These are phyloP conservation scores for Drosophila neoperkinsi DNA, from an alignment of 2,888 invertebrate species.

Conservation along the genomic window DNA sequence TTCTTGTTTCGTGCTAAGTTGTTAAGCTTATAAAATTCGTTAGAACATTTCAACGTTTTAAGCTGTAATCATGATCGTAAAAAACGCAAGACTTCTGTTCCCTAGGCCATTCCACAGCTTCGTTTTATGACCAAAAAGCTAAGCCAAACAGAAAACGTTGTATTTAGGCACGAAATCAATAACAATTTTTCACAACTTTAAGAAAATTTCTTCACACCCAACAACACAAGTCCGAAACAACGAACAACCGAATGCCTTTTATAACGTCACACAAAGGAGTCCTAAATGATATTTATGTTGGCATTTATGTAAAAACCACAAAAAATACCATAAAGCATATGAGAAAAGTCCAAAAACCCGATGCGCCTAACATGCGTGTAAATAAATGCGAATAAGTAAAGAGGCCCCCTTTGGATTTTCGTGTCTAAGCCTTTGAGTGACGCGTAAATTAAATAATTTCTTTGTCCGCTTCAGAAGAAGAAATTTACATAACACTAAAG, in stretches of 20 bases:
- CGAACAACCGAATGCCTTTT: constrained; percentile 46
- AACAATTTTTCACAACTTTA: constrained; percentile 74
- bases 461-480: constrained; percentile 49
- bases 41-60: constrained; percentile 31
- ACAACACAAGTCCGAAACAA: constrained; percentile 13
- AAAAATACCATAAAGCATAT: constrained; percentile 48
- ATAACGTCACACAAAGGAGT: constrained; percentile 65
- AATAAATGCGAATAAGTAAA: constrained; percentile 74
- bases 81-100: constrained; percentile 45
- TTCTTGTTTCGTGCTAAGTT: constrained; percentile 28
- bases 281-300: constrained; percentile 74
- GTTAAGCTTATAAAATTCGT: constrained; percentile 42
- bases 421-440: constrained; percentile 48
- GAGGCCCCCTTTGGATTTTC: constrained; percentile 20
- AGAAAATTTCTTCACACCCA: constrained; percentile 54
- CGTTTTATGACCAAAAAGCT: constrained; percentile 35
- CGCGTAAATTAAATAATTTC: constrained; percentile 79
- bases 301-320: constrained; percentile 73
- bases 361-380: constrained; percentile 71
- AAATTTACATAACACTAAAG: constrained; percentile 69
- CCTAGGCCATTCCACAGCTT: constrained; percentile 21
- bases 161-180: constrained; percentile 64
- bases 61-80: constrained; percentile 33
- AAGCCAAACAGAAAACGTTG: constrained; percentile 34
- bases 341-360: constrained; percentile 45